These are phyloP conservation scores for Eunapius fragilis DNA, from an alignment of 37 sponge, comb jelly and placozoan species.

Conservation along the genomic window DNA sequence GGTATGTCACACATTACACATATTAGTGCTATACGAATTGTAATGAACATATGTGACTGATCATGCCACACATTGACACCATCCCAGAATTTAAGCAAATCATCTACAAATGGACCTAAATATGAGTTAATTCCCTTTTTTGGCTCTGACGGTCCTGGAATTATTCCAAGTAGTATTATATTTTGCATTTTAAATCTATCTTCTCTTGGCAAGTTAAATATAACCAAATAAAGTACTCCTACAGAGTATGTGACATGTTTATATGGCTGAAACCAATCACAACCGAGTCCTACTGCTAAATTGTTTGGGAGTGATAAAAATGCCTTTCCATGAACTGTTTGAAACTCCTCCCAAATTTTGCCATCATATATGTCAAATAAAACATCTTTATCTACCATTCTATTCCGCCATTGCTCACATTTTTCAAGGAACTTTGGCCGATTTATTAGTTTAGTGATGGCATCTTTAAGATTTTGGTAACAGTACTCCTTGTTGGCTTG, in stretches of 20 bases:
- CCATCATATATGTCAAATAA: slow-evolving; percentile 46
- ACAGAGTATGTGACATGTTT: slow-evolving; percentile 28
- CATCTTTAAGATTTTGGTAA: too few relatives aligned
- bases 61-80: slow-evolving; percentile 35
- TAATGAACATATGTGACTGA: background rate
- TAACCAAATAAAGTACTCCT: slow-evolving; percentile 52
- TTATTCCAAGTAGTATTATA: too few relatives aligned
- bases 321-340: too few relatives aligned
- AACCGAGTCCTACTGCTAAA: too few relatives aligned
- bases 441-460: too few relatives aligned
- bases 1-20: slow-evolving; percentile 51
- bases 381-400: background rate
- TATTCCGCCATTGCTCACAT: slow-evolving; percentile 44
- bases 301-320: too few relatives aligned
- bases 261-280: too few relatives aligned
- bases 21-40: slow-evolving; percentile 14
- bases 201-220: slow-evolving; percentile 51
- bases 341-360: too few relatives aligned
- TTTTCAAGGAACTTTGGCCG: too few relatives aligned
- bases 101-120: slow-evolving; percentile 41
- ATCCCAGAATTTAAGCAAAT: slow-evolving; percentile 35
- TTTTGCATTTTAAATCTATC: slow-evolving; percentile 47
- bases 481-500: too few relatives aligned
- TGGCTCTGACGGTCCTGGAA: too few relatives aligned
- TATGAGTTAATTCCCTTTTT: slow-evolving; percentile 42